Base-by-base conservation (phyloP, 2,797 vertebrate genomes). In the Hipposideros larvatus region DNA sequence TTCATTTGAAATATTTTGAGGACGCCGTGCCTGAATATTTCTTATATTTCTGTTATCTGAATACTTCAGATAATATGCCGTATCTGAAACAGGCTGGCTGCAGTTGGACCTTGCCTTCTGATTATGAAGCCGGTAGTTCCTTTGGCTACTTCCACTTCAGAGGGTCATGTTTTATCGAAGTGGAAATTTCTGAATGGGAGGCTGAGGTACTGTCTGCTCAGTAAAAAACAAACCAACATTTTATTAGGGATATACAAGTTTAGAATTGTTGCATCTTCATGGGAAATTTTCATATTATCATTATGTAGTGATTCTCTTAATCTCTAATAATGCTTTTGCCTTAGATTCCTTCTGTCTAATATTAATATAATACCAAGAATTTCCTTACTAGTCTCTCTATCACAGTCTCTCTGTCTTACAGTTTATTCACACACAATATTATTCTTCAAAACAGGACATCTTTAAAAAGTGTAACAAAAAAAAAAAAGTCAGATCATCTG, bases 161-260 rank as follows among this genome's bases (percentile, higher is more conserved):
- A 71, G 75, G 28, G 43, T 51, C 57, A 4, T 43, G 22, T 65
- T 37, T 79, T 41, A 37, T 51, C 68, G 46, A 87, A 46, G 66
- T 46, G 59, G 75, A 78, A 70, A 71, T 93, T 79, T 80, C 70
- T 75, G 83, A 94, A 37, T 26, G 70, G 31, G 65, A 79, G 77
- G 46, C 18, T 7, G 4, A 75, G 53, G 57, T 43, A 43, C 66
- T 74, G 75, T 70, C 46, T 63, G 63, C 43, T 87, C 8, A 11
- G 55, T 48, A 46, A 65, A 84, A 63, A 80, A 43, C 15, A 31
- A 26, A 74, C 31, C 43, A 90, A 43, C 21, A 43, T 43, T 55
- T 84, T 43, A 74, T 66, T 92, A 84, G 34, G 31, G 66, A 66
- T 34, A 34, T 22, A 61, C 15, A 57, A 31, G 24, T 94, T 66